A percentile compares a stretch with the other conserved stretches of the same genome.
These are phyloP conservation scores for Gastrophryne carolinensis DNA, from an alignment of 2,797 vertebrate species.

Conservation along the genomic window DNA sequence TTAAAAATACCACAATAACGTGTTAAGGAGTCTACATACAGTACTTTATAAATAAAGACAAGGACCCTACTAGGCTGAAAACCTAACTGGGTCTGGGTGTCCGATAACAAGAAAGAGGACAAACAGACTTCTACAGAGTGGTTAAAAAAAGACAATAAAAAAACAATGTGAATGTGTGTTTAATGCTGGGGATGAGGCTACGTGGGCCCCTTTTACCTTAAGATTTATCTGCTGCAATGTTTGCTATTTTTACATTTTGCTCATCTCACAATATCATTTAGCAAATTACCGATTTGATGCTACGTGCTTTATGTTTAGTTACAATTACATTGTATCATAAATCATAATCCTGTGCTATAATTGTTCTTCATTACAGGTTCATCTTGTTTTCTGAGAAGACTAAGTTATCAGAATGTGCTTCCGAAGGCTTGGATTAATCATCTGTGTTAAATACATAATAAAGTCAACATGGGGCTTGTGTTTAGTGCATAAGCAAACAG, in stretches of 20 bases:
- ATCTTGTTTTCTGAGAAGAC: background rate
- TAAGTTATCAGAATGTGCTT: too few relatives aligned
- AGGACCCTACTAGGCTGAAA: too few relatives aligned
- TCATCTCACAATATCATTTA: background rate
- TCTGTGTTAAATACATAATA: background rate
- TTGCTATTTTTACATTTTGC: background rate
- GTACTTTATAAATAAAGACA: too few relatives aligned
- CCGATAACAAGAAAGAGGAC: too few relatives aligned
- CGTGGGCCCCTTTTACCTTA: too few relatives aligned
- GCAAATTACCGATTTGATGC: background rate
- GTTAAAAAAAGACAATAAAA: too few relatives aligned
- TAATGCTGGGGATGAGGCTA: too few relatives aligned
- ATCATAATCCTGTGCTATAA: background rate
- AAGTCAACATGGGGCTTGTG: background rate
- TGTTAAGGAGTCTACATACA: too few relatives aligned
- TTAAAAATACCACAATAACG: too few relatives aligned
- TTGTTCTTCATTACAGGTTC: background rate
- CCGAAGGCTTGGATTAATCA: slow-evolving; percentile 6
- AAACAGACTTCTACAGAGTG: too few relatives aligned
- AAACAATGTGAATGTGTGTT: too few relatives aligned
- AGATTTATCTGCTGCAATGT: background rate
- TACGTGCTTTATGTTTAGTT: background rate
- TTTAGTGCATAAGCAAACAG: background rate
- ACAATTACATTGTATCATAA: background rate
- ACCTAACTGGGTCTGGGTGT: too few relatives aligned